Evolutionary conservation across 2,113 vertebrate genomes (phyloP).

Genomic region (Poeciliopsis prolifica): DNA sequence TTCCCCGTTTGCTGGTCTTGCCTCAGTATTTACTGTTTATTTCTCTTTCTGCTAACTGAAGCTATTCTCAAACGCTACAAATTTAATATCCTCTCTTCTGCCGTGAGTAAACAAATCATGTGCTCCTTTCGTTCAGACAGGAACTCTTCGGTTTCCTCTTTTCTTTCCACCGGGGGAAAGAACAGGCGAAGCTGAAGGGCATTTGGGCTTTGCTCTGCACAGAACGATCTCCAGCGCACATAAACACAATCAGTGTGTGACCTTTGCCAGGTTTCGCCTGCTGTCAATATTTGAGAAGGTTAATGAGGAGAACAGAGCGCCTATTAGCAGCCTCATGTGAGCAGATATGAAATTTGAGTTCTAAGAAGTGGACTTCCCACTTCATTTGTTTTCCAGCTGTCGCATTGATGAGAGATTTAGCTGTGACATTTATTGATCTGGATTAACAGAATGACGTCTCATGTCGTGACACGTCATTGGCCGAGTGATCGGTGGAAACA

Average conservation of each 20-base stretch:
- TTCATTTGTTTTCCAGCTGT: constrained; percentile 15
- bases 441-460: constrained; percentile 3
- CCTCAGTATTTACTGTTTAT: constrained; percentile 34
- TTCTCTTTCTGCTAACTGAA: constrained; percentile 52
- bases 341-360: background rate
- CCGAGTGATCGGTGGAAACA: no score
- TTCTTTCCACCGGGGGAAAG: constrained; percentile 20
- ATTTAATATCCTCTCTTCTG: constrained; percentile 65
- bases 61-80: constrained; percentile 26
- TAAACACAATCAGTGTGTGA: constrained; percentile 24
- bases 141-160: constrained; percentile 60
- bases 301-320: constrained; percentile 35
- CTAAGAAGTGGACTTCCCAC: constrained; percentile 12
- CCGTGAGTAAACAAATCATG: constrained; percentile 61
- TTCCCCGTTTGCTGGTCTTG: background rate
- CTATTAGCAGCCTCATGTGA: constrained; percentile 2
- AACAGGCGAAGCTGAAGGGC: constrained; percentile 4
- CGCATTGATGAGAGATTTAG: constrained; percentile 19
- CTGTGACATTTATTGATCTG: constrained; percentile 25
- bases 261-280: constrained; percentile 13
- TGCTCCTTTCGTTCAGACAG: constrained; percentile 42
- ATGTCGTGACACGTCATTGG: background rate
- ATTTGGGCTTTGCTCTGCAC: background rate
- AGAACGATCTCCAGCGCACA: background rate
- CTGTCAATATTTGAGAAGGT: constrained; percentile 67